These are phyloP conservation scores for Micromussa lordhowensis DNA, from an alignment of 92 coral and sea anemone species.

Conservation along the genomic window DNA sequence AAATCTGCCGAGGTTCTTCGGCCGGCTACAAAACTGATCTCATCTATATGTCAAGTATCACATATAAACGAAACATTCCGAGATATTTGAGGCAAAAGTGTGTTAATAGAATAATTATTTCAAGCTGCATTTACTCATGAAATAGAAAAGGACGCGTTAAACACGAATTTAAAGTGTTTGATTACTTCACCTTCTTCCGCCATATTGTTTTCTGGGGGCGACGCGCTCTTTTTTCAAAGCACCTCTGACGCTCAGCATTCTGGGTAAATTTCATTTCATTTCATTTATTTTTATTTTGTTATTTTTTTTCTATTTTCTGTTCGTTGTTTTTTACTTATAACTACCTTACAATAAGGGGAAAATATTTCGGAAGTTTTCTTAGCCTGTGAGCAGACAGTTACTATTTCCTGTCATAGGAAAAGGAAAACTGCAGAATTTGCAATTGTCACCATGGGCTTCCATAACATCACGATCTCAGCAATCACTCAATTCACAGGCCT, in stretches of 20 bases:
- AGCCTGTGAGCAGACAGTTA: no score
- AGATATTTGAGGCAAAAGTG: not conserved
- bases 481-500: no score
- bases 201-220: conserved; percentile 69
- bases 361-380: no score
- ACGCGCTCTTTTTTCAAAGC: conserved; percentile 98
- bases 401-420: no score
- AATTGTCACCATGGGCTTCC: not conserved
- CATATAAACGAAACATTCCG: not conserved
- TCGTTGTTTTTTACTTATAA: no score
- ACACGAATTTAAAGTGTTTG: not conserved
- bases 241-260: conserved; percentile 60
- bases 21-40: not conserved
- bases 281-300: no score
- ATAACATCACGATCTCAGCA: not conserved
- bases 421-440: not conserved
- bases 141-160: not conserved
- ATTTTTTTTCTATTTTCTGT: not conserved
- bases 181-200: conserved; percentile 86
- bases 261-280: conserved; percentile 39
- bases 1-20: not conserved
- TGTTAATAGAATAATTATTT: not conserved
- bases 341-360: no score
- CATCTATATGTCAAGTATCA: not conserved
- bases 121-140: not conserved